Evolutionary conservation across 1,140 invertebrate genomes (phyloP).

Genomic region (Aleiodes sp.): DNA sequence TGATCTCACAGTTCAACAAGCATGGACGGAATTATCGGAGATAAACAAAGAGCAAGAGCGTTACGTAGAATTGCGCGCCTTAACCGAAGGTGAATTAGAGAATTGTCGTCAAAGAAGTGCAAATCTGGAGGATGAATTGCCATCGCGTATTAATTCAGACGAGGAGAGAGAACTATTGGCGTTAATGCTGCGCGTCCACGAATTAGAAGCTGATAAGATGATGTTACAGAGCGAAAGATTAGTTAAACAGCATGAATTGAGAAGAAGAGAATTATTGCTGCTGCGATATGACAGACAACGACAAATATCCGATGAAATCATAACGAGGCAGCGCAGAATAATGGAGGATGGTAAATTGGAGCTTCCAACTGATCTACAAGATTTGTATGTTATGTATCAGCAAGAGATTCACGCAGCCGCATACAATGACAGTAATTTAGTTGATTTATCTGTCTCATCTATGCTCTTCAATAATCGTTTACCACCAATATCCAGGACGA

Average conservation of each 20-base stretch:
- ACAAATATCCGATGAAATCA: conserved; percentile 90
- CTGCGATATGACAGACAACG: conserved; percentile 85
- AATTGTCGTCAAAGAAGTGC: conserved; percentile 77
- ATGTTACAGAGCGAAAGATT: conserved; percentile 87
- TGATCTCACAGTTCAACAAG: conserved; percentile 80
- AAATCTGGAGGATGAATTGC: conserved; percentile 84
- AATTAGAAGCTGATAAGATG: conserved; percentile 91
- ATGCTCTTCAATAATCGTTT: conserved; percentile 50
- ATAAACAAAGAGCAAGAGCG: conserved; percentile 87
- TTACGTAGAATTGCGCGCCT: conserved; percentile 77
- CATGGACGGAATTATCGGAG: conserved; percentile 83
- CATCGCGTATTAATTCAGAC: conserved; percentile 82
- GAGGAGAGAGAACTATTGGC: conserved; percentile 87
- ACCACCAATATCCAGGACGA: conserved; percentile 52
- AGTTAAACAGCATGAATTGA: conserved; percentile 84
- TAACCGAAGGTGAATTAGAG: conserved; percentile 83
- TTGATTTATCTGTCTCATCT: conserved; percentile 44
- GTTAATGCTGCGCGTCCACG: conserved; percentile 86
- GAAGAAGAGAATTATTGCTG: conserved; percentile 83
- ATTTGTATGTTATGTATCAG: conserved; percentile 87
- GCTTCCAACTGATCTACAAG: conserved; percentile 81
- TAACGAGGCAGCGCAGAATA: conserved; percentile 84
- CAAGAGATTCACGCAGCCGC: conserved; percentile 83
- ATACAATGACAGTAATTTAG: conserved; percentile 69
- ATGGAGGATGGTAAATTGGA: conserved; percentile 79